Percentiles rank a stretch among this genome's conserved stretches.
These are phyloP conservation scores for Xenopus tropicalis DNA, from an alignment of 2,113 vertebrate species.

Conservation along the genomic window DNA sequence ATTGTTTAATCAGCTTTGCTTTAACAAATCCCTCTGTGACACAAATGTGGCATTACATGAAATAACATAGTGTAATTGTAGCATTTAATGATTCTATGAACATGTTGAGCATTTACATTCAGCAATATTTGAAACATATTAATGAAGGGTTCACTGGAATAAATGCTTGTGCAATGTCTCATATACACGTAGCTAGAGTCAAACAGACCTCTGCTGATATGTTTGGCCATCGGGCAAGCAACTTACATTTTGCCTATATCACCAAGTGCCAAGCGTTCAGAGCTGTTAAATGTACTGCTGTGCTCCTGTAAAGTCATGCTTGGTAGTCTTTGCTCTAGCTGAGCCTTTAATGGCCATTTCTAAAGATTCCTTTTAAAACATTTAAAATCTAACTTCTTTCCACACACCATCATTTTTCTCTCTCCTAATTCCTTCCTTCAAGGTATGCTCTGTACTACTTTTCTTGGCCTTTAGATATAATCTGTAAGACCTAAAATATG, in stretches of 20 bases:
- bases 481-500: constrained; percentile 63
- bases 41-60: constrained; percentile 4
- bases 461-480: constrained; percentile 59
- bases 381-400: constrained; percentile 23
- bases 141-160: constrained; percentile 3
- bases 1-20: background rate
- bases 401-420: constrained; percentile 45
- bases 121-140: background rate
- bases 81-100: background rate
- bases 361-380: constrained; percentile 38
- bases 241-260: constrained; percentile 62
- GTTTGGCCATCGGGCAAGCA: constrained; percentile 55
- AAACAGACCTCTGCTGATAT: background rate
- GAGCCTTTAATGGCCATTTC: constrained; percentile 46
- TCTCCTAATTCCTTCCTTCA: constrained; percentile 53
- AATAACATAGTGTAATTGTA: background rate
- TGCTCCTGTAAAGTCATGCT: constrained; percentile 48
- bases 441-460: constrained; percentile 58
- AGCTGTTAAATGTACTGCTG: constrained; percentile 41
- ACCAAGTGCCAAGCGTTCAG: constrained; percentile 64
- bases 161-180: background rate
- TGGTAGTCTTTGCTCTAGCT: constrained; percentile 56
- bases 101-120: background rate
- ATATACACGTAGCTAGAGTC: background rate
- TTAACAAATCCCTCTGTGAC: background rate